phyloP scores from a whole-genome alignment of 2,888 invertebrate genomes.

The Eristalinus sepulchralis region DNA sequence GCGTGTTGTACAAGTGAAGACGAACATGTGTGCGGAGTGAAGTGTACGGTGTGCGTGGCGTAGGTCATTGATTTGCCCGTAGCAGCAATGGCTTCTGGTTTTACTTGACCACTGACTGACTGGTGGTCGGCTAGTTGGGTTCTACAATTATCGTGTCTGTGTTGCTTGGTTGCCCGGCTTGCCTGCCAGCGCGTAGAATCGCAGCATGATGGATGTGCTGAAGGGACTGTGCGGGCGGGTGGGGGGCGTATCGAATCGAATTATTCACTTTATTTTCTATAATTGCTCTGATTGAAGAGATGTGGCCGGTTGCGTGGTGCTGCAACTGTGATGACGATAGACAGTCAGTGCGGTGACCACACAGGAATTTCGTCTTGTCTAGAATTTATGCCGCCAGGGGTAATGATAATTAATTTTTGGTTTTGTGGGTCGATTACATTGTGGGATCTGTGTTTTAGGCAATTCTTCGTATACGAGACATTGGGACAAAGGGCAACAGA shows the following conservation, averaged over 20 bases:
- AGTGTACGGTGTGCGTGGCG: constrained; percentile 9
- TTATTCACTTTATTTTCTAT: constrained; percentile 57
- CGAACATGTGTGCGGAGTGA: not conserved
- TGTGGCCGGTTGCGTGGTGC: not conserved
- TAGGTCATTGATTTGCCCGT: constrained; percentile 67
- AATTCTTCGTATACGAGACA: too few species aligned
- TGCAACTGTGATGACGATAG: not conserved
- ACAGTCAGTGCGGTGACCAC: constrained; percentile 40
- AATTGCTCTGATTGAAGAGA: constrained; percentile 56
- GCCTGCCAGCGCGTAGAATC: constrained; percentile 3
- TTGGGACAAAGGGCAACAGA: too few species aligned
- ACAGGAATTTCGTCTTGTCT: constrained; percentile 47
- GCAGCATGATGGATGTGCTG: constrained; percentile 21
- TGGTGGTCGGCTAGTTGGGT: constrained; percentile 15
- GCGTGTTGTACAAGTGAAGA: constrained; percentile 29
- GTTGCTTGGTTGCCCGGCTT: not conserved
- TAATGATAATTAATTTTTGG: not conserved
- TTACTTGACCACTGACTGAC: constrained; percentile 44
- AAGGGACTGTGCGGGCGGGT: not conserved
- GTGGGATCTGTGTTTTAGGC: too few species aligned
- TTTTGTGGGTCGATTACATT: too few species aligned
- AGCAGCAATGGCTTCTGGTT: constrained; percentile 60
- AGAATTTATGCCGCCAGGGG: constrained; percentile 44
- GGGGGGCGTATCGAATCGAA: constrained; percentile 32
- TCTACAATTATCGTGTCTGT: constrained; percentile 44